Percentiles rank a stretch among this genome's conserved stretches.
Evolutionary conservation across 1,140 invertebrate genomes (phyloP).

Genomic region (Tetragonula clypearis): DNA sequence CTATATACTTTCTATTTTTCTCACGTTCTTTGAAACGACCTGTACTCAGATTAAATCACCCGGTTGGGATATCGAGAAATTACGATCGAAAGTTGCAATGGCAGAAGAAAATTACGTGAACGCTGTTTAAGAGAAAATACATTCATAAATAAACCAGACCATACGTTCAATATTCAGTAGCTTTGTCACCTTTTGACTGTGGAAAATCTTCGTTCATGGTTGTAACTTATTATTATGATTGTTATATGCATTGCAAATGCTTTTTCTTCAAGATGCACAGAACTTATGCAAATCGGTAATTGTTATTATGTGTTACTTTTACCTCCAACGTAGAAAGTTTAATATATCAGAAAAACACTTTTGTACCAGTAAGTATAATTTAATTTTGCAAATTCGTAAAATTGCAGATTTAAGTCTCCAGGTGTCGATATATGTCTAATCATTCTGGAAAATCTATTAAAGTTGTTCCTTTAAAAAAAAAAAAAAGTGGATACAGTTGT

Average conservation of each 20-base stretch:
- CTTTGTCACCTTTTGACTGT: slow-evolving; percentile 21
- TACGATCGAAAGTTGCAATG: background rate
- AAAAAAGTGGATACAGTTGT: background rate
- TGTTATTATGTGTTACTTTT: background rate
- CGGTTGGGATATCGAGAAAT: background rate
- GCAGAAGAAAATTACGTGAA: background rate
- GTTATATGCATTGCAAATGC: slow-evolving; percentile 29
- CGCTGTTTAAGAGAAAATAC: background rate
- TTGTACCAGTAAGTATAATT: background rate
- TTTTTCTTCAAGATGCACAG: background rate
- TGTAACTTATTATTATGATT: slow-evolving; percentile 38
- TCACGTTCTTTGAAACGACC: background rate
- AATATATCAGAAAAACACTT: background rate
- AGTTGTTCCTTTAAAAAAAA: background rate
- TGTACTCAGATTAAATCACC: background rate
- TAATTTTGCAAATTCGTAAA: background rate
- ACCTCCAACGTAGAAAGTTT: background rate
- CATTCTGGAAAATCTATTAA: slow-evolving; percentile 5
- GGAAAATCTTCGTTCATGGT: background rate
- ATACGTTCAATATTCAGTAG: slow-evolving; percentile 45
- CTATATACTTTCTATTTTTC: background rate
- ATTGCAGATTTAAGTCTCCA: background rate
- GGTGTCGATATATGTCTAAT: background rate
- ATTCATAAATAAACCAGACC: slow-evolving; percentile 12
- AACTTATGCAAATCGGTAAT: too few relatives aligned